Base-by-base conservation (phyloP, 2,797 vertebrate genomes). In the Gadopsis marmoratus region DNA sequence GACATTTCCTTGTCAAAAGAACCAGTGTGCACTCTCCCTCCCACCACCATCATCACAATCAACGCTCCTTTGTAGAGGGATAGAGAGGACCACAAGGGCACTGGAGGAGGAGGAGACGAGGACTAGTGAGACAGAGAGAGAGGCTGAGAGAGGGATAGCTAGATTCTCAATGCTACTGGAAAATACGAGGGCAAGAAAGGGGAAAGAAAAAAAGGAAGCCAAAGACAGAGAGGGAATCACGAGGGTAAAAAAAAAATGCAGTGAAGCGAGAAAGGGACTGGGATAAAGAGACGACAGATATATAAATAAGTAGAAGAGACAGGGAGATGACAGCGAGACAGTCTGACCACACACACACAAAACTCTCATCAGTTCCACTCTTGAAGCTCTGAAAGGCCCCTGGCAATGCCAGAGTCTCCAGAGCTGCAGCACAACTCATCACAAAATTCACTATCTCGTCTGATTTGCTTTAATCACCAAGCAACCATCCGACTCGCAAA, bases 1-100 rank as follows among this genome's bases (percentile, higher is more conserved):
- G 94, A 94, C 93, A 95, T 96, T 95, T 95, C 87, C 87, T 86
- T 87, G 91, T 94, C 93, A 95, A 94, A 96, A 93, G 94, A 93
- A 70, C 90, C 90, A 93, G 91, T 95, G 93, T 95, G 93, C 76
- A 63, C 85, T 88, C 89, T 86, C 87, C 89, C 92, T 90, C 93
- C 91, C 90, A 89, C 93, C 74, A 78, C 84, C 93, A 88, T 88
- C 91, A 89, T 89, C 90, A 94, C 93, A 93, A 94, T 94, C 93
- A 95, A 93, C 91, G 79, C 88, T 89, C 86, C 90, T 95, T 95
- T 95, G 93, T 95, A 81, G 86, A 88, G 72, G 81, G 84, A 89
- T 69, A 82, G 89, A 84, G 90, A 88, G 86, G 91, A 75, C 82
- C 81, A 91, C 88, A 86, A 87, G 89, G 91, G 90, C 81, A 76